Evolutionary conservation across 2,888 invertebrate genomes (phyloP).

Genomic region (Himalopsyche japonica): DNA sequence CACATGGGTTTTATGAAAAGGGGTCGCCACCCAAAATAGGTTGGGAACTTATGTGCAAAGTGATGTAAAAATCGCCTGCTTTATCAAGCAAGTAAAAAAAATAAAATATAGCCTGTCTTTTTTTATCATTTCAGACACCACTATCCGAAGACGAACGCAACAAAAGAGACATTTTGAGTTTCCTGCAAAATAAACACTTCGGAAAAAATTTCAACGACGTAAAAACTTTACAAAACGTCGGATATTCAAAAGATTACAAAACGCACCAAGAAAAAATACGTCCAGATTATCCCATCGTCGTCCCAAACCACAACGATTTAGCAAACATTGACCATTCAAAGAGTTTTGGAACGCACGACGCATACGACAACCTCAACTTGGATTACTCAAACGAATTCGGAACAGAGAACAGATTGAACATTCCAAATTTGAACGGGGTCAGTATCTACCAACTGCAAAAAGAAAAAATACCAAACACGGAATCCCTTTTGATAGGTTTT

Average conservation of each 20-base stretch:
- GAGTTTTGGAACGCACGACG: background rate
- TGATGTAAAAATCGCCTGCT: no score
- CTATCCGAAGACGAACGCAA: background rate
- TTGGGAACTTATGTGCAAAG: no score
- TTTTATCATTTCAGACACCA: background rate
- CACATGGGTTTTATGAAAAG: no score
- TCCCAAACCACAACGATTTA: background rate
- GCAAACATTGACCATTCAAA: background rate
- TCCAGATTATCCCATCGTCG: background rate
- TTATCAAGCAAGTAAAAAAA: no score
- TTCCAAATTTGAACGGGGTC: background rate
- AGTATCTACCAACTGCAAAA: background rate
- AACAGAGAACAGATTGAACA: background rate
- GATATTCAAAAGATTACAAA: background rate
- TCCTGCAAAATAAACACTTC: background rate
- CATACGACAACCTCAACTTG: background rate
- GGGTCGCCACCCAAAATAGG: no score
- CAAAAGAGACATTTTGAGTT: background rate
- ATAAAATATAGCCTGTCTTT: no score
- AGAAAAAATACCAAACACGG: background rate
- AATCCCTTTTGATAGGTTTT: background rate
- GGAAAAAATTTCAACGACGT: background rate
- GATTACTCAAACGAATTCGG: background rate
- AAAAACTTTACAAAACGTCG: background rate
- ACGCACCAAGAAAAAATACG: background rate